phyloP scores from a whole-genome alignment of 1,140 invertebrate genomes.

The Sinella curviseta region DNA sequence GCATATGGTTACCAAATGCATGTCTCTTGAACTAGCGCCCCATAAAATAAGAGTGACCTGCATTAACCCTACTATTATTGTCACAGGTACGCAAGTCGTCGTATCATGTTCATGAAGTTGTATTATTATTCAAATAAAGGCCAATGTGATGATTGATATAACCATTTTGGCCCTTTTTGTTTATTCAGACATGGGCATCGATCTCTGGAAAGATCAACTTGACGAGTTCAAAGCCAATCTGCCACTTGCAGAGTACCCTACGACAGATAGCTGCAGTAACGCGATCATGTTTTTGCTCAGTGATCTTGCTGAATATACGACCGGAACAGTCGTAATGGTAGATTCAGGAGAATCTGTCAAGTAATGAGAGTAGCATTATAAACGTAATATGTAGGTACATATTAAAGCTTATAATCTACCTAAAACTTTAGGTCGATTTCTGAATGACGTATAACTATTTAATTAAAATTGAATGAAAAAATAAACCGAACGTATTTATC shows the following conservation, averaged over 20 bases:
- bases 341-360: neutral
- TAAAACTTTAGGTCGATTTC: too few species aligned
- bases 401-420: too few species aligned
- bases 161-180: too few species aligned
- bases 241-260: neutral
- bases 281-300: constrained; percentile 17
- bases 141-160: too few species aligned
- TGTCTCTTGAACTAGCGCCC: neutral
- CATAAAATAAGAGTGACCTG: neutral
- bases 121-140: too few species aligned
- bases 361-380: too few species aligned
- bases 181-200: constrained; percentile 9
- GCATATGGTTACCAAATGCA: constrained; percentile 20
- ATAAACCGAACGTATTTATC: too few species aligned
- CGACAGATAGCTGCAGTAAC: neutral
- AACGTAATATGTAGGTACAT: too few species aligned
- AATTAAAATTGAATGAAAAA: too few species aligned
- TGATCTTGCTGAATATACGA: constrained; percentile 3
- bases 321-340: neutral
- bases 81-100: neutral
- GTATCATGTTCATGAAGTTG: too few species aligned
- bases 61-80: constrained; percentile 10
- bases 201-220: neutral
- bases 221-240: neutral
- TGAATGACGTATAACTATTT: too few species aligned